phyloP scores from a whole-genome alignment of 2,113 vertebrate species.

The Thalassoma bifasciatum region DNA sequence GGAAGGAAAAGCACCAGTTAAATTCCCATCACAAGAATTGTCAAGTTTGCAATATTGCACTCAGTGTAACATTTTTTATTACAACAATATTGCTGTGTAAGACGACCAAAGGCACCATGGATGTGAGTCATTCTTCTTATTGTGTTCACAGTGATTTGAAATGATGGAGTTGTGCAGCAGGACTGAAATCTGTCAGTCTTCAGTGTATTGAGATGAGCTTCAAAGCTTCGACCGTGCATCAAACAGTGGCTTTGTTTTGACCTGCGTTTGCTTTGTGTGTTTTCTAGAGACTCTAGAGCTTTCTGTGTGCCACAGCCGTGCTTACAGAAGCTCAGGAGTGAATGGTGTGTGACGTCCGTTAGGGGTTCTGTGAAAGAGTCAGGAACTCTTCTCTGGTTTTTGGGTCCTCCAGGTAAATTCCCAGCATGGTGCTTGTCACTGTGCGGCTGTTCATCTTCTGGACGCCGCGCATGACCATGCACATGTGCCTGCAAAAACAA shows the following conservation, averaged over 20 bases:
- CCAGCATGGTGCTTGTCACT: constrained; percentile 83
- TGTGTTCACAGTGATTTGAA: constrained; percentile 55
- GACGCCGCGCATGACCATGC: constrained; percentile 83
- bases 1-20: neutral
- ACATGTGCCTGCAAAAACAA: constrained; percentile 81
- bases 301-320: neutral
- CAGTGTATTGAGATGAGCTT: constrained; percentile 12
- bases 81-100: constrained; percentile 49
- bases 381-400: constrained; percentile 86
- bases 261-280: neutral
- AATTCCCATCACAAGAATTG: neutral
- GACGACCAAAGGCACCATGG: constrained; percentile 67
- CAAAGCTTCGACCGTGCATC: constrained; percentile 12
- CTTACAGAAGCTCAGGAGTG: constrained; percentile 6
- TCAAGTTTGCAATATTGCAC: constrained; percentile 50
- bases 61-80: constrained; percentile 31
- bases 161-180: constrained; percentile 21
- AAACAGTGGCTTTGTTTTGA: neutral
- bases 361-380: constrained; percentile 68
- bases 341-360: constrained; percentile 6
- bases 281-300: neutral
- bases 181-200: constrained; percentile 24
- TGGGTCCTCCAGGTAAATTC: constrained; percentile 82
- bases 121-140: constrained; percentile 2
- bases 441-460: constrained; percentile 88